A percentile compares a stretch with the other conserved stretches of the same genome.
phyloP scores from a whole-genome alignment of 2,113 vertebrate genomes.

The Gulo gulo region DNA sequence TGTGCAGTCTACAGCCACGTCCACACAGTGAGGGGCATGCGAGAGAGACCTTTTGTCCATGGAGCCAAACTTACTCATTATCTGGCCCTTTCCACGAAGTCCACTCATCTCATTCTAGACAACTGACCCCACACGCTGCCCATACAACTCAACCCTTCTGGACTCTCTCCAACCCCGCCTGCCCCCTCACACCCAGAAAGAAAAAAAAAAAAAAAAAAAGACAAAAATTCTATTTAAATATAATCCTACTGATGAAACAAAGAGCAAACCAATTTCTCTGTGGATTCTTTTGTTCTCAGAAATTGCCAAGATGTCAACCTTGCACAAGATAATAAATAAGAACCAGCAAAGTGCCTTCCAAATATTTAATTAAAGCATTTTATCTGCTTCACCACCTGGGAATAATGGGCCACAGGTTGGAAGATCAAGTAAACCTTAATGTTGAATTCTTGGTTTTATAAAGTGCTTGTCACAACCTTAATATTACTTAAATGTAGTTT shows the following conservation, averaged over 20 bases:
- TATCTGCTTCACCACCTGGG: slow-evolving; percentile 67
- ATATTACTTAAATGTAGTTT: slow-evolving; percentile 58
- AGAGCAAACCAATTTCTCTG: slow-evolving; percentile 33
- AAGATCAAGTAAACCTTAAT: slow-evolving; percentile 52
- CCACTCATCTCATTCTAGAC: not conserved
- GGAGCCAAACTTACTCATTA: accelerated
- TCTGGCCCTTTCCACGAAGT: not conserved
- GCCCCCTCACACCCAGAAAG: not conserved
- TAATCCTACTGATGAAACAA: slow-evolving; percentile 44
- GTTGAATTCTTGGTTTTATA: slow-evolving; percentile 34
- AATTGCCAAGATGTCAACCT: slow-evolving; percentile 61
- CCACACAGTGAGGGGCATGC: accelerated
- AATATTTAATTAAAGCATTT: slow-evolving; percentile 74
- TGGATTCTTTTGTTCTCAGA: slow-evolving; percentile 64
- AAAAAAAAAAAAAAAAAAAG: not conserved
- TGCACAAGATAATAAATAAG: slow-evolving; percentile 64
- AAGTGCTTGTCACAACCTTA: slow-evolving; percentile 67
- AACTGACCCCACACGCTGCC: too few species aligned
- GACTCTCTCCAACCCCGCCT: not conserved
- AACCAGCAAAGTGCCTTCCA: slow-evolving; percentile 52
- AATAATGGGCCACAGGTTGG: slow-evolving; percentile 67
- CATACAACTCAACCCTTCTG: not conserved
- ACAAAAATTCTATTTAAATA: not conserved
- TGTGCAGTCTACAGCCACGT: accelerated
- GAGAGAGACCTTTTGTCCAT: accelerated